These are phyloP conservation scores for Shinisaurus crocodilurus DNA, from an alignment of 2,113 vertebrate genomes.

Conservation along the genomic window DNA sequence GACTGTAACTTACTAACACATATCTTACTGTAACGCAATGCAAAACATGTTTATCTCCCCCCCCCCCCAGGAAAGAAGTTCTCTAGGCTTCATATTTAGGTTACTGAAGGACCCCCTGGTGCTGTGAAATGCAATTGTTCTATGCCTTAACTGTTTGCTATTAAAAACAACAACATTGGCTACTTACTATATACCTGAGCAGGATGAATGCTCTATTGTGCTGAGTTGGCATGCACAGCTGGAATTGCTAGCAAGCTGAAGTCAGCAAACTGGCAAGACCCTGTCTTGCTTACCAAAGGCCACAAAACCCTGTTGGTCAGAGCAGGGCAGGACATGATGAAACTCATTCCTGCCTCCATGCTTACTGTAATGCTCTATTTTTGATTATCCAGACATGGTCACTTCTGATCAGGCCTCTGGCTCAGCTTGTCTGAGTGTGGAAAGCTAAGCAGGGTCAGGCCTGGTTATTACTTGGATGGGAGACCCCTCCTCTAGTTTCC, in stretches of 20 bases:
- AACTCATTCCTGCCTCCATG: background rate
- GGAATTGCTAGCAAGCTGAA: background rate
- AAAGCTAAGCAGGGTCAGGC: no score
- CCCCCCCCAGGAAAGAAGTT: background rate
- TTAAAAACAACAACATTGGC: no score
- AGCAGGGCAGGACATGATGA: no score
- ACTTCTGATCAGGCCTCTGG: no score
- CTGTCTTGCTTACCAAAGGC: background rate
- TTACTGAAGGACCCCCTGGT: background rate
- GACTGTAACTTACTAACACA: background rate
- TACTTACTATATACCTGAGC: background rate
- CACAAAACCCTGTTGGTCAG: background rate
- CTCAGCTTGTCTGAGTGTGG: no score
- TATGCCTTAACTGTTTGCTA: background rate
- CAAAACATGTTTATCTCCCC: background rate
- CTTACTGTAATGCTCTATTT: background rate
- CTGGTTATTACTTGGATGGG: no score
- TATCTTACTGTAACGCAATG: background rate
- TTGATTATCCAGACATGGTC: background rate
- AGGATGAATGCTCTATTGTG: background rate
- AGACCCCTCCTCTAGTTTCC: no score
- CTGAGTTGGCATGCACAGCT: background rate
- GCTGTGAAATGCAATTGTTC: background rate
- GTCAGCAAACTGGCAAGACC: background rate
- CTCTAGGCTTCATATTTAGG: background rate